A percentile compares a stretch with the other conserved stretches of the same genome.
Evolutionary conservation across 1,140 invertebrate genomes (phyloP).

Genomic region (Drosophila insularis): DNA sequence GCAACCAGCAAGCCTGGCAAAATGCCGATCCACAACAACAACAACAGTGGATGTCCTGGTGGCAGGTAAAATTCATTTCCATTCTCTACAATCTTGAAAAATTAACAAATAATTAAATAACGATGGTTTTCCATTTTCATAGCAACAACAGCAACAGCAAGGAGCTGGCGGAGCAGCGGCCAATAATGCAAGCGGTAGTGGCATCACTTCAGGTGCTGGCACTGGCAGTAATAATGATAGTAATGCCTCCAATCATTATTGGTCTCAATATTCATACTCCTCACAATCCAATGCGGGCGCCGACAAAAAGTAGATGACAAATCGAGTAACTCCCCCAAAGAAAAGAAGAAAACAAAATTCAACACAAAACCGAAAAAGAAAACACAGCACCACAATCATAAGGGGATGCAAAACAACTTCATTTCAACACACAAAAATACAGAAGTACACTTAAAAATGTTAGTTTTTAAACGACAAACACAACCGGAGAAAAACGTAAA

Average conservation of each 20-base stretch:
- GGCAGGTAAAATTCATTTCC: conserved; percentile 60
- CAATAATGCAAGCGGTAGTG: conserved; percentile 49
- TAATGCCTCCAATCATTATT: conserved; percentile 79
- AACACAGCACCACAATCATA: conserved; percentile 20
- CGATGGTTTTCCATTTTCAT: background rate
- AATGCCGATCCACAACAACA: conserved; percentile 72
- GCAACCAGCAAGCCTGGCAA: conserved; percentile 76
- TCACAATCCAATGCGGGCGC: conserved; percentile 70
- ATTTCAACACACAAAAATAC: conserved; percentile 21
- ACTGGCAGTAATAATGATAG: conserved; percentile 70
- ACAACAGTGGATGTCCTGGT: conserved; percentile 81
- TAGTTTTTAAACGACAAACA: conserved; percentile 62
- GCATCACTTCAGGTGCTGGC: conserved; percentile 38
- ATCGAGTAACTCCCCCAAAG: background rate
- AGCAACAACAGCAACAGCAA: conserved; percentile 45
- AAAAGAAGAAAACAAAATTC: background rate
- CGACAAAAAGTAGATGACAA: conserved; percentile 63
- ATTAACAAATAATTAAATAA: too few relatives aligned
- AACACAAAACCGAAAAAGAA: background rate
- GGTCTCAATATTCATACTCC: conserved; percentile 82
- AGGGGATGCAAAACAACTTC: conserved; percentile 23
- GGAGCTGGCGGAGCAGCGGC: conserved; percentile 47
- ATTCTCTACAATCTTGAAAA: background rate
- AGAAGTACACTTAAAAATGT: conserved; percentile 59
- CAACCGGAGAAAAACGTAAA: conserved; percentile 44